Conservation (phyloP, 1,140 invertebrate genomes). For the Fopius arisanus region DNA sequence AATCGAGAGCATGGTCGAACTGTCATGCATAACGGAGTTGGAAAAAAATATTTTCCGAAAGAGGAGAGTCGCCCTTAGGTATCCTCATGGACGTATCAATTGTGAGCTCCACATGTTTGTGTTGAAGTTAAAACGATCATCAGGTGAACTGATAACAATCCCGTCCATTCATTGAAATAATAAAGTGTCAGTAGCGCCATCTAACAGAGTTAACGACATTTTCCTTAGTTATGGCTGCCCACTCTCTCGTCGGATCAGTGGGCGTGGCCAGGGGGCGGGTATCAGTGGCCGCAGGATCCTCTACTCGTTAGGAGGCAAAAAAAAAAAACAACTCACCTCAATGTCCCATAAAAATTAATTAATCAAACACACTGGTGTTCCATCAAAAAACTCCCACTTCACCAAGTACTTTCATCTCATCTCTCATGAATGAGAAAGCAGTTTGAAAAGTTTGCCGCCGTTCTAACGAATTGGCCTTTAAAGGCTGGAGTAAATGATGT, state of each 20-base stretch:
- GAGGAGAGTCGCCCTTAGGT: not conserved
- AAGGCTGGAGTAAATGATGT: slow-evolving; percentile 29
- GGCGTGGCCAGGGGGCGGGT: slow-evolving; percentile 49
- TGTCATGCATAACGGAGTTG: slow-evolving; percentile 3
- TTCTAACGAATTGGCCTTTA: not conserved
- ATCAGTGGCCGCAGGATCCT: slow-evolving; percentile 18
- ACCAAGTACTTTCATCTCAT: not conserved
- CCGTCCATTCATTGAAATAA: slow-evolving; percentile 4
- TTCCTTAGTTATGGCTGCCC: slow-evolving; percentile 63
- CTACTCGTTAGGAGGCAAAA: not conserved
- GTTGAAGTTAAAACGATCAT: slow-evolving; percentile 6
- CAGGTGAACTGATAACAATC: slow-evolving; percentile 18
- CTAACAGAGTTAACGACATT: slow-evolving; percentile 54
- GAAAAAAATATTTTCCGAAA: slow-evolving; percentile 19
- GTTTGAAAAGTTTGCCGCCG: not conserved
- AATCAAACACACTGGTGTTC: not conserved
- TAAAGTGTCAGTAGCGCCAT: slow-evolving; percentile 53
- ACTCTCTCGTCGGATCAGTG: slow-evolving; percentile 41
- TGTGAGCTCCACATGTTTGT: slow-evolving; percentile 19
- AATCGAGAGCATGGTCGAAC: slow-evolving; percentile 21
- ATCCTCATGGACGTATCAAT: slow-evolving; percentile 32
- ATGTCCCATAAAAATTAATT: slow-evolving; percentile 23
- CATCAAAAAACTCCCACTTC: not conserved
- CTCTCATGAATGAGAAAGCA: not conserved
- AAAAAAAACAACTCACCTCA: not conserved